phyloP scores from a whole-genome alignment of 2,888 invertebrate species.

The Ophonus ardosiacus region DNA sequence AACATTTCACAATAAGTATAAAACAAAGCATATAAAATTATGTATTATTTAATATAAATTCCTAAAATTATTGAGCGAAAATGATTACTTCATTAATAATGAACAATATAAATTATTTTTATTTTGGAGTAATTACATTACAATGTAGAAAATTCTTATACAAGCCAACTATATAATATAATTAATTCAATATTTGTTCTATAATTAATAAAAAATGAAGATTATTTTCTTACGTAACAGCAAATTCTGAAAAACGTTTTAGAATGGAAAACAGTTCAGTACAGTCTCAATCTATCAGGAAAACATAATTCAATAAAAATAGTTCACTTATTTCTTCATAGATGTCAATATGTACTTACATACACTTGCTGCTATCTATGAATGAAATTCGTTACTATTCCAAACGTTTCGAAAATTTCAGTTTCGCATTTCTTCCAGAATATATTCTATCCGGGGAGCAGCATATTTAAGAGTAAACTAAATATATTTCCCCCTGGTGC shows the following conservation, averaged over 20 bases:
- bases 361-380: neutral
- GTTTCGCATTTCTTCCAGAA: neutral
- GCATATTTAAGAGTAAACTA: neutral
- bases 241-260: neutral
- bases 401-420: neutral
- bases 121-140: neutral
- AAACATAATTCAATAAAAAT: neutral
- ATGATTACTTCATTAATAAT: neutral
- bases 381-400: neutral
- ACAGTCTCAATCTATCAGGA: neutral
- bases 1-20: no score
- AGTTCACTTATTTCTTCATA: neutral
- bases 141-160: neutral
- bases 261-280: conserved; percentile 17
- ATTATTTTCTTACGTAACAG: neutral
- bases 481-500: neutral
- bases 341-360: neutral
- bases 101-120: neutral
- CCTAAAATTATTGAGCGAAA: neutral
- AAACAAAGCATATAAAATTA: no score
- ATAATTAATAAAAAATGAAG: neutral
- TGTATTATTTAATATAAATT: neutral
- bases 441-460: neutral
- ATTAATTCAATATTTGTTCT: neutral
- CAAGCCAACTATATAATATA: neutral